These are phyloP conservation scores for Minunthozetes semirufus DNA, from an alignment of 2,888 invertebrate species.

Conservation along the genomic window DNA sequence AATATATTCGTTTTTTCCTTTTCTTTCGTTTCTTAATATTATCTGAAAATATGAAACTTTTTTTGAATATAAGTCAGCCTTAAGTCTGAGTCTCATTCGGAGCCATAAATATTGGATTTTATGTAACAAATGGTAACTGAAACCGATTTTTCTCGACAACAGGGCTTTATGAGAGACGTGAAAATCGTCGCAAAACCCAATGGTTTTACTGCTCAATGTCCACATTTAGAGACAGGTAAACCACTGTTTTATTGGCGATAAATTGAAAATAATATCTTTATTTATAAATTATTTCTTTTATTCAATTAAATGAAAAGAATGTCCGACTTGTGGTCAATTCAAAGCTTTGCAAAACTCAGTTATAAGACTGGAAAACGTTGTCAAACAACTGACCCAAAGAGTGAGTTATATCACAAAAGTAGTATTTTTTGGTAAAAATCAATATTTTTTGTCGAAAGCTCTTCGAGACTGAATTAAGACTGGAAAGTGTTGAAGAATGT, in stretches of 20 bases:
- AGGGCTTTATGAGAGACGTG: slow-evolving; percentile 84
- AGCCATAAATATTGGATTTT: too few relatives aligned
- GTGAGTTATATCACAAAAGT: slow-evolving; percentile 53
- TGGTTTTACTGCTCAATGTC: slow-evolving; percentile 79
- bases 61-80: too few relatives aligned
- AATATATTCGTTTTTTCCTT: too few relatives aligned
- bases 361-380: slow-evolving; percentile 68
- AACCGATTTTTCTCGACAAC: slow-evolving; percentile 45
- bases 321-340: slow-evolving; percentile 85
- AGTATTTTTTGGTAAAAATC: not conserved
- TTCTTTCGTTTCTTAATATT: too few relatives aligned
- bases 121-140: not conserved
- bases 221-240: slow-evolving; percentile 64
- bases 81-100: too few relatives aligned
- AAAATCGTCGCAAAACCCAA: slow-evolving; percentile 74
- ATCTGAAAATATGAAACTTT: too few relatives aligned
- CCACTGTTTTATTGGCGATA: slow-evolving; percentile 27
- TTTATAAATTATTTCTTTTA: not conserved
- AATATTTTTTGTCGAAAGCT: slow-evolving; percentile 55
- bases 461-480: slow-evolving; percentile 68
- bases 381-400: slow-evolving; percentile 74
- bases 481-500: slow-evolving; percentile 73
- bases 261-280: too few relatives aligned
- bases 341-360: slow-evolving; percentile 73
- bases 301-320: slow-evolving; percentile 52